Conservation (phyloP, 2,113 vertebrate species). For the Neolamprologus variostigma region DNA sequence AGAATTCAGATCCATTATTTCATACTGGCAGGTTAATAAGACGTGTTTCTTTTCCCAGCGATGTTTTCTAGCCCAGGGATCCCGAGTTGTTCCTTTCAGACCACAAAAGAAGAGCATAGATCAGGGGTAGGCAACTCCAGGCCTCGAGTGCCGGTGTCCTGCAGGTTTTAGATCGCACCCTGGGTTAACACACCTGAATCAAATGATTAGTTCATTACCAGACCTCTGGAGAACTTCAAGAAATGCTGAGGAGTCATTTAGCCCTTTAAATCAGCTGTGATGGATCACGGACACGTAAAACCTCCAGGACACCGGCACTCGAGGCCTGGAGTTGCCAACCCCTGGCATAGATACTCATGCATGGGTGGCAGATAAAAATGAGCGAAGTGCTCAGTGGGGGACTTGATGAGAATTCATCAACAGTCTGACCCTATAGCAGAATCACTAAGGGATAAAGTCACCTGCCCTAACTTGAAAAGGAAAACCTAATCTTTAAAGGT, state of each 20-base stretch:
- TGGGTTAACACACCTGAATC: too few relatives aligned
- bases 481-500: background rate
- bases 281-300: too few relatives aligned
- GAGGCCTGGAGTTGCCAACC: rapidly evolving
- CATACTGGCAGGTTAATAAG: rapidly evolving
- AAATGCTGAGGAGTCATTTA: too few relatives aligned
- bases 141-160: too few relatives aligned
- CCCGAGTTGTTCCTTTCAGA: background rate
- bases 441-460: rapidly evolving
- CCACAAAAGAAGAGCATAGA: background rate
- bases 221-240: too few relatives aligned
- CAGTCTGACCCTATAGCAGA: rapidly evolving
- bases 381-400: rapidly evolving
- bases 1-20: background rate
- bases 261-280: too few relatives aligned
- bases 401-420: rapidly evolving
- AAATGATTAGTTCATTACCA: too few relatives aligned
- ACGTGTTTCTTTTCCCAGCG: background rate
- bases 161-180: too few relatives aligned
- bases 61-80: background rate
- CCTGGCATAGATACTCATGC: background rate
- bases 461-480: background rate
- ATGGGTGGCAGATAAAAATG: background rate
- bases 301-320: too few relatives aligned
- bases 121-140: too few relatives aligned